Percentiles rank a stretch among this genome's conserved stretches.
Conservation (phyloP, 1,140 invertebrate species). For the Zaprionus taronus region DNA sequence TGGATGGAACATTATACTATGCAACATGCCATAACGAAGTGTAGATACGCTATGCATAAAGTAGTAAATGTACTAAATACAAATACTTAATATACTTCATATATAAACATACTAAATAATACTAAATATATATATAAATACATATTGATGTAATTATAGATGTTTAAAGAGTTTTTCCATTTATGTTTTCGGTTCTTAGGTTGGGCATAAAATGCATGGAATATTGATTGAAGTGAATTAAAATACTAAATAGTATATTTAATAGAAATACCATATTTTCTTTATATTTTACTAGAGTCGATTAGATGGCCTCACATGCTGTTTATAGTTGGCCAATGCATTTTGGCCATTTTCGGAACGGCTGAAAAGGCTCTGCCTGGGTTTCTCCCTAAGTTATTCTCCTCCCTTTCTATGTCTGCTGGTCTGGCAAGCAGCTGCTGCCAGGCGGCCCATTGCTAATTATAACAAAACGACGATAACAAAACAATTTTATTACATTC, state of each 20-base stretch:
- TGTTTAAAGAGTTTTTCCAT: no score
- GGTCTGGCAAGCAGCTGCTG: constrained; percentile 49
- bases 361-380: not conserved
- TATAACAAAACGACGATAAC: constrained; percentile 60
- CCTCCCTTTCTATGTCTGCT: not conserved
- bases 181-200: no score
- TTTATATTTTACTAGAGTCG: not conserved
- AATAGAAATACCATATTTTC: no score
- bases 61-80: not conserved
- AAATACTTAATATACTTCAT: not conserved
- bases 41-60: not conserved
- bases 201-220: no score
- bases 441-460: constrained; percentile 65
- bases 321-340: constrained; percentile 25
- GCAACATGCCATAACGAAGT: not conserved
- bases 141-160: no score
- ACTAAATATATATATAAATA: no score
- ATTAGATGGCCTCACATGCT: not conserved
- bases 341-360: constrained; percentile 26
- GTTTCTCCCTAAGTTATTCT: not conserved
- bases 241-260: not conserved
- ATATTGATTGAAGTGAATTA: not conserved
- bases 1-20: not conserved
- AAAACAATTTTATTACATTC: constrained; percentile 59
- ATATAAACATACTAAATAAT: not conserved